Conservation (phyloP, 2,888 invertebrate species). For the Stramonita haemastoma region DNA sequence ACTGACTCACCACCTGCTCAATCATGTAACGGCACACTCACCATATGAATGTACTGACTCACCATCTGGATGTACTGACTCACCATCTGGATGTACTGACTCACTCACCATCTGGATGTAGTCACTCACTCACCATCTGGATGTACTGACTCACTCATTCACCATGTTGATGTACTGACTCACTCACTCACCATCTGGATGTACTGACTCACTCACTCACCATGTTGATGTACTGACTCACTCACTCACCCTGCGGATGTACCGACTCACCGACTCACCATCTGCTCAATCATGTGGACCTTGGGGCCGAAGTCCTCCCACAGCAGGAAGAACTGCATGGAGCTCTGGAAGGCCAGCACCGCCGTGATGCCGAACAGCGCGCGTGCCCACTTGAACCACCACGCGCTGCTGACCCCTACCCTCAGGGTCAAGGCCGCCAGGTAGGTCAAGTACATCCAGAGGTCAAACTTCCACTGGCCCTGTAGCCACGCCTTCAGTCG, state of each 20-base stretch:
- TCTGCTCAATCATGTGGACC: slow-evolving; percentile 10
- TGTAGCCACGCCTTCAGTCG: neutral
- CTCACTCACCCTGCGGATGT: too few species aligned
- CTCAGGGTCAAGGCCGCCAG: neutral
- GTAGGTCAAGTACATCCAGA: neutral
- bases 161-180: too few species aligned
- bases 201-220: too few species aligned
- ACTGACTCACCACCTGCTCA: too few species aligned
- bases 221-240: too few species aligned
- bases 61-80: too few species aligned
- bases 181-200: neutral
- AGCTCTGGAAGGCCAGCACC: neutral
- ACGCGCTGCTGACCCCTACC: neutral
- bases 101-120: too few species aligned
- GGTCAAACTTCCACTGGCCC: slow-evolving; percentile 7
- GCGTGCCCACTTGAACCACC: neutral
- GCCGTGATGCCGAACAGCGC: neutral
- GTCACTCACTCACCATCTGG: too few species aligned
- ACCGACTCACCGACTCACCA: slow-evolving; percentile 1
- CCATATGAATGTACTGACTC: too few species aligned
- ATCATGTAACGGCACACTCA: too few species aligned
- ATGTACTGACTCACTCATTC: too few species aligned
- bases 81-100: too few species aligned
- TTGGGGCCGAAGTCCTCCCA: neutral
- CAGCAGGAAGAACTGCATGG: neutral